A percentile compares a stretch with the other conserved stretches of the same genome.
Conservation (phyloP, 2,797 vertebrate species). For the Silurus aristotelis region DNA sequence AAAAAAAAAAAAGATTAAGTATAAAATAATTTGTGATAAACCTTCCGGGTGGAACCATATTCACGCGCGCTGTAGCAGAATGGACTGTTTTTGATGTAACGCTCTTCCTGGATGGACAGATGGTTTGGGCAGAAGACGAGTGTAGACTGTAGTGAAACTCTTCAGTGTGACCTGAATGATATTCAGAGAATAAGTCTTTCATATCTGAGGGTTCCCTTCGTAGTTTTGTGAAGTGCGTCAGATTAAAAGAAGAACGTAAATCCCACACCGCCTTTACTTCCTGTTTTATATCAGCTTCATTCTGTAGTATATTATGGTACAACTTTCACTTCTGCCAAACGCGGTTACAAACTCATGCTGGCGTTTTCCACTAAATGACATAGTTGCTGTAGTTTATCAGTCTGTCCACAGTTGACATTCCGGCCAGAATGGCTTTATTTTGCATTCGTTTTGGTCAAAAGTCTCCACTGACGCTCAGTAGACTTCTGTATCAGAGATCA, state of each 20-base stretch:
- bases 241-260: neutral
- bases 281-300: neutral
- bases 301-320: too few relatives aligned
- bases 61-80: neutral
- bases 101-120: neutral
- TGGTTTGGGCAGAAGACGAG: too few relatives aligned
- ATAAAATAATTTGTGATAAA: neutral
- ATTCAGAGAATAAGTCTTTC: neutral
- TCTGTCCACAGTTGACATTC: neutral
- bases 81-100: constrained; percentile 30
- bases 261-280: neutral
- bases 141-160: neutral
- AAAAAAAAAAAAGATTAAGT: neutral
- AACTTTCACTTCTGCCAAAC: neutral
- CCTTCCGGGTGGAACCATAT: constrained; percentile 20
- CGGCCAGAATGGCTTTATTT: constrained; percentile 55
- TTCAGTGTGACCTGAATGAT: neutral
- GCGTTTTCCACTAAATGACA: neutral
- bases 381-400: neutral
- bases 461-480: neutral
- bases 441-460: constrained; percentile 46
- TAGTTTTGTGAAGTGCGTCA: neutral
- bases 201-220: neutral
- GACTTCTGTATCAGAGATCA: neutral
- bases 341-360: too few relatives aligned